These are phyloP conservation scores for Porites rus DNA, from an alignment of 92 coral and sea anemone species.

Conservation along the genomic window DNA sequence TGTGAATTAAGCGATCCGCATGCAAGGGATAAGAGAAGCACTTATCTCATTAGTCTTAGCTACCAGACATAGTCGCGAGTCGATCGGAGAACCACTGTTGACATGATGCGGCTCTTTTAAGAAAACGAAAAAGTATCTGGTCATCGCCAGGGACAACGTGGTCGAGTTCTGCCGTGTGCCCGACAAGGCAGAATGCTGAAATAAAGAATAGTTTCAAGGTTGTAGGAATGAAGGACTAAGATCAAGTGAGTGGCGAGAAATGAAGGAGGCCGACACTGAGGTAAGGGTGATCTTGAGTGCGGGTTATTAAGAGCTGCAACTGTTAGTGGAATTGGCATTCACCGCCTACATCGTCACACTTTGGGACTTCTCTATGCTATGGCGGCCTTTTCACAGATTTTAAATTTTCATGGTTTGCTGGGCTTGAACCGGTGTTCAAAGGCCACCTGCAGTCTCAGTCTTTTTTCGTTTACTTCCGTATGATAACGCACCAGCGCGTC, in stretches of 20 bases:
- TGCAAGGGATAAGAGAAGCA: neutral
- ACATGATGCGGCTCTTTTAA: neutral
- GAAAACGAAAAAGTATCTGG: neutral
- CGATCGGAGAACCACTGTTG: neutral
- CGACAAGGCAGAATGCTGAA: neutral
- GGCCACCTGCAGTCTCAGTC: neutral
- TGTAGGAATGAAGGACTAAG: neutral
- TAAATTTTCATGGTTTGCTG: neutral
- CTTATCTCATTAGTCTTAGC: neutral
- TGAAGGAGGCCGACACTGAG: neutral
- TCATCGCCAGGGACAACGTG: neutral
- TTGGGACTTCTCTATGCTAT: too few species aligned
- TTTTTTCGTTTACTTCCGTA: neutral
- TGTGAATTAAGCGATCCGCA: neutral
- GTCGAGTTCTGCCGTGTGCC: too few species aligned
- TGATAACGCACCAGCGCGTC: neutral
- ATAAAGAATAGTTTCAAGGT: neutral
- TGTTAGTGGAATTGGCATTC: too few species aligned
- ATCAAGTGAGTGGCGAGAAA: neutral
- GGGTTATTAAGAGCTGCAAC: too few species aligned
- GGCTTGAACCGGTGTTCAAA: neutral
- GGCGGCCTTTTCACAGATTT: neutral
- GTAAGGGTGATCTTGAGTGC: neutral
- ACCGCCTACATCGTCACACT: too few species aligned
- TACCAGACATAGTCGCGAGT: neutral